phyloP scores from a whole-genome alignment of 2,113 vertebrate genomes.

The Trinectes maculatus region DNA sequence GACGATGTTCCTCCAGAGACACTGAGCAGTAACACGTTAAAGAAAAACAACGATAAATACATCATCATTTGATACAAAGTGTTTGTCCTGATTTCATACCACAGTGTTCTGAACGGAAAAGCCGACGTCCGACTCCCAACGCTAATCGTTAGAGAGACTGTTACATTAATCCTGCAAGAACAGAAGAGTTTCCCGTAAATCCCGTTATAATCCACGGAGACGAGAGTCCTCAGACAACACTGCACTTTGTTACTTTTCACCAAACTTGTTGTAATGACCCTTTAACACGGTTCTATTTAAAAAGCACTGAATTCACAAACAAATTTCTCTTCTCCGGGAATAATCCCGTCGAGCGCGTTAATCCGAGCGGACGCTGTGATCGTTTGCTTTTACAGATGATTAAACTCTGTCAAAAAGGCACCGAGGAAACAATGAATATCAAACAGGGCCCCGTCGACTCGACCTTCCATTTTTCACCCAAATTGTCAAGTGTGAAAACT shows the following conservation, averaged over 20 bases:
- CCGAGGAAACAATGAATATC: conserved; percentile 60
- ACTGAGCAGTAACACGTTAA: too few relatives aligned
- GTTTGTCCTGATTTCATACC: neutral
- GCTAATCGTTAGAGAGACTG: neutral
- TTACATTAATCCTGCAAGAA: neutral
- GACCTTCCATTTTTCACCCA: conserved; percentile 17
- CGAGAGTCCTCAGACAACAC: neutral
- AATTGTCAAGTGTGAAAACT: conserved; percentile 61
- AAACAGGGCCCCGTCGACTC: conserved; percentile 45
- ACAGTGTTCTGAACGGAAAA: too few relatives aligned
- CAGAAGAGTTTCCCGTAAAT: neutral
- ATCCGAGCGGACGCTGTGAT: conserved; percentile 57
- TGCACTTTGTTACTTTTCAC: too few relatives aligned
- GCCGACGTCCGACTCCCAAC: neutral
- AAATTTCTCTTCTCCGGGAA: conserved; percentile 41
- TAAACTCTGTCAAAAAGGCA: conserved; percentile 64
- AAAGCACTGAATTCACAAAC: too few relatives aligned
- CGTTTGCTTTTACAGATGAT: conserved; percentile 66
- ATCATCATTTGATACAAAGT: too few relatives aligned
- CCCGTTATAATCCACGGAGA: neutral
- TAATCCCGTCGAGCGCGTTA: conserved; percentile 51
- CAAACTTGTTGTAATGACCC: too few relatives aligned
- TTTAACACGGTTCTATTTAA: too few relatives aligned
- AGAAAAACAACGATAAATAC: too few relatives aligned
- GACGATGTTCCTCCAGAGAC: too few relatives aligned